Conservation (phyloP, 1,140 invertebrate species). For the Papilio helenus region DNA sequence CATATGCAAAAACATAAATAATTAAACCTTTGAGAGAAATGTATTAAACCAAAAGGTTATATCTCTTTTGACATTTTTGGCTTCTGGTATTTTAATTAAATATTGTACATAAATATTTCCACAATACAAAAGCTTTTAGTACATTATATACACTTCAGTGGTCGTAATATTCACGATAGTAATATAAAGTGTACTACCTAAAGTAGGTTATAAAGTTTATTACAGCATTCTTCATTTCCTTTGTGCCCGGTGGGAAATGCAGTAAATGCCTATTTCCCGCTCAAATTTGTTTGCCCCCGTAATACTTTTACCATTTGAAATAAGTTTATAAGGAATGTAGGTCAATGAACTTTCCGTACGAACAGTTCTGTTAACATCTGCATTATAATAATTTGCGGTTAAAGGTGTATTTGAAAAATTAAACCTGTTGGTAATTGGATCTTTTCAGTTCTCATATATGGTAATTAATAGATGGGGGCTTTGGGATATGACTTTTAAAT, state of each 20-base stretch:
- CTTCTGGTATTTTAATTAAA: not conserved
- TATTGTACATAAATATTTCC: not conserved
- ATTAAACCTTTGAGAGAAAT: no score
- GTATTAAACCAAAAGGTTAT: not conserved
- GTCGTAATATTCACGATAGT: conserved; percentile 15
- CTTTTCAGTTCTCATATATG: not conserved
- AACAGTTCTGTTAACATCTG: not conserved
- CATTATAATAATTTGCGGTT: not conserved
- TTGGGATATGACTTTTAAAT: no score
- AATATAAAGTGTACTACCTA: conserved; percentile 7
- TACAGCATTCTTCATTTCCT: conserved; percentile 30
- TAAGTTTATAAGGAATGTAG: conserved; percentile 33
- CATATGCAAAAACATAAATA: no score
- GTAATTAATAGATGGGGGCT: no score
- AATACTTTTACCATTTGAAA: conserved; percentile 36
- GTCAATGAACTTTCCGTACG: conserved; percentile 13
- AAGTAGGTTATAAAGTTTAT: conserved; percentile 25
- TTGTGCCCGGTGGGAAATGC: conserved; percentile 8
- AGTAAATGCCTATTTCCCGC: conserved; percentile 31
- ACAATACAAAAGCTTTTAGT: not conserved
- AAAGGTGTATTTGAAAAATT: not conserved
- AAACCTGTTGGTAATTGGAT: not conserved
- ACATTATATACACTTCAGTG: not conserved
- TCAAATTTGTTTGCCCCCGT: conserved; percentile 12
- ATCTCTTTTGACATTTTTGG: not conserved